Evolutionary conservation across 2,113 vertebrate genomes (phyloP).

Genomic region (Archocentrus centrarchus): DNA sequence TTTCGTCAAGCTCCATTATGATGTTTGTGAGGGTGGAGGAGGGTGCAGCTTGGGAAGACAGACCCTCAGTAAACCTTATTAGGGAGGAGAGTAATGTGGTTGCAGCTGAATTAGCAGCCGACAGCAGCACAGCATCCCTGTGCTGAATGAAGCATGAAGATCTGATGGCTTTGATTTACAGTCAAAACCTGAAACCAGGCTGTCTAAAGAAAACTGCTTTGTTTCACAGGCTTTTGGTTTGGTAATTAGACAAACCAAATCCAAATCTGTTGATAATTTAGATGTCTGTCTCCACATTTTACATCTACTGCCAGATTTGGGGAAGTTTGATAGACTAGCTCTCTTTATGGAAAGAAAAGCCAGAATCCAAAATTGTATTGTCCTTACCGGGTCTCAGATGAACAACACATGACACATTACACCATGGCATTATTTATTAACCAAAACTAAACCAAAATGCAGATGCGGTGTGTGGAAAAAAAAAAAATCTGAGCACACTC

Average conservation of each 20-base stretch:
- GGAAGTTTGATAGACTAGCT: neutral
- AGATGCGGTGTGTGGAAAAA: too few species aligned
- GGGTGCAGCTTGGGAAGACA: slow-evolving; percentile 40
- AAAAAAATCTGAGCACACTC: too few species aligned
- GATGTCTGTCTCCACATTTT: neutral
- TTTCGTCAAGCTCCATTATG: slow-evolving; percentile 11
- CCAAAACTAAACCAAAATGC: too few species aligned
- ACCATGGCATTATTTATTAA: neutral
- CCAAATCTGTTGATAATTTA: neutral
- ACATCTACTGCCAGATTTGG: neutral
- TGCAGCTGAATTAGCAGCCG: slow-evolving; percentile 65
- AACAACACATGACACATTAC: neutral
- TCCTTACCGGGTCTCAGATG: neutral
- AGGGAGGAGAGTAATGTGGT: slow-evolving; percentile 63
- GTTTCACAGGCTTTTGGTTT: slow-evolving; percentile 7
- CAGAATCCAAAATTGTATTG: too few species aligned
- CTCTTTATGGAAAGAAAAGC: neutral
- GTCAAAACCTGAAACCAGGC: neutral
- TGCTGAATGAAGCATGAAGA: slow-evolving; percentile 43
- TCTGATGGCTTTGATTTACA: slow-evolving; percentile 45
- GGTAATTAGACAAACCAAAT: neutral
- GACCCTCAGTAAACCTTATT: slow-evolving; percentile 60
- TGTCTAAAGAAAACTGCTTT: neutral
- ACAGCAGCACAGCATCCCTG: slow-evolving; percentile 46
- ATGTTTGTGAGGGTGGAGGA: slow-evolving; percentile 17